phyloP scores from a whole-genome alignment of 2,797 vertebrate species.

The Cynodonichthys magdalenae region DNA sequence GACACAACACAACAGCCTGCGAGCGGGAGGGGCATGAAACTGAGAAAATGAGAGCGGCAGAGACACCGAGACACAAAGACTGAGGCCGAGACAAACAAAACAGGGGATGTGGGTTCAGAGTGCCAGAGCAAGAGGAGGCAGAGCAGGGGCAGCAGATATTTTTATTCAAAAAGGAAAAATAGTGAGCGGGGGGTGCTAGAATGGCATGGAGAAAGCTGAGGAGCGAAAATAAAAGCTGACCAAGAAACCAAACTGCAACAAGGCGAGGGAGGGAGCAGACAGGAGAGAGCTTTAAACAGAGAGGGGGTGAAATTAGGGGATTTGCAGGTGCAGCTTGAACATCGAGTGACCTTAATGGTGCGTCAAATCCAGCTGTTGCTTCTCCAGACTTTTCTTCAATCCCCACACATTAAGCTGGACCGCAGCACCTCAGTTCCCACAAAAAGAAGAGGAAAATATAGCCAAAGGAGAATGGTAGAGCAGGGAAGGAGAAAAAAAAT shows the following conservation, averaged over 20 bases:
- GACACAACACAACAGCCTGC: slow-evolving; percentile 78
- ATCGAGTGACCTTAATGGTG: slow-evolving; percentile 80
- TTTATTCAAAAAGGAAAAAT: slow-evolving; percentile 28
- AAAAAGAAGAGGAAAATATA: slow-evolving; percentile 7
- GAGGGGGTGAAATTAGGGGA: slow-evolving; percentile 51
- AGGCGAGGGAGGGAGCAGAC: slow-evolving; percentile 58
- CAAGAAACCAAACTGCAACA: slow-evolving; percentile 31
- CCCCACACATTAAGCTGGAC: slow-evolving; percentile 56
- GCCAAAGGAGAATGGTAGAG: neutral
- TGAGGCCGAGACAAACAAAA: slow-evolving; percentile 24
- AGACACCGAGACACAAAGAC: slow-evolving; percentile 7
- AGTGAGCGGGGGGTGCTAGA: slow-evolving; percentile 33
- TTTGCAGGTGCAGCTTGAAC: slow-evolving; percentile 83
- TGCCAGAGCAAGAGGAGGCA: slow-evolving; percentile 17
- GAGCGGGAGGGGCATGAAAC: slow-evolving; percentile 52
- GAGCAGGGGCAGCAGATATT: slow-evolving; percentile 25
- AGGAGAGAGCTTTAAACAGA: slow-evolving; percentile 38
- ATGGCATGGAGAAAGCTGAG: slow-evolving; percentile 50
- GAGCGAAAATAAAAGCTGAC: slow-evolving; percentile 47
- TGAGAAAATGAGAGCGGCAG: slow-evolving; percentile 8
- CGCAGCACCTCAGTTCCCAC: slow-evolving; percentile 57
- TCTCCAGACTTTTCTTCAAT: slow-evolving; percentile 71
- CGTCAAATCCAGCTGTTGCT: slow-evolving; percentile 84
- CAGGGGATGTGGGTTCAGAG: slow-evolving; percentile 16
- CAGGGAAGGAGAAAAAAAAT: neutral